Percentiles rank a stretch among this genome's conserved stretches.
These are phyloP conservation scores for Deroplatys truncata DNA, from an alignment of 2,888 invertebrate species.

Conservation along the genomic window DNA sequence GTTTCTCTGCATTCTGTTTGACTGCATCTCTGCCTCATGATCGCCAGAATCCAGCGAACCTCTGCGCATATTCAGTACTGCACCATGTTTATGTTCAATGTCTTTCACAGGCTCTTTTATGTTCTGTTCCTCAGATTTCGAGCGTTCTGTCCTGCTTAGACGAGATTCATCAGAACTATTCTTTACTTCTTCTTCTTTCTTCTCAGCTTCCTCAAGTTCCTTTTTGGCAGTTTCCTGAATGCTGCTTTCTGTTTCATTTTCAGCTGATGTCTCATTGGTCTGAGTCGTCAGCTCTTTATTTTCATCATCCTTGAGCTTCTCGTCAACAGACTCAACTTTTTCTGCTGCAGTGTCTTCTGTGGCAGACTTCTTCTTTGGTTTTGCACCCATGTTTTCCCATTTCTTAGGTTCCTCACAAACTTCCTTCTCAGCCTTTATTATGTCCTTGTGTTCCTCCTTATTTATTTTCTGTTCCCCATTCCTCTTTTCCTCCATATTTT, in stretches of 20 bases:
- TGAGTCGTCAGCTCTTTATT: not conserved
- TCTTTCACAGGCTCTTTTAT: not conserved
- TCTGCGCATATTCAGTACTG: conserved; percentile 1
- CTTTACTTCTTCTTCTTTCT: conserved; percentile 2
- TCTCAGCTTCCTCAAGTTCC: conserved; percentile 21
- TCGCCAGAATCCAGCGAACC: conserved; percentile 26
- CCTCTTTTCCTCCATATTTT: not conserved
- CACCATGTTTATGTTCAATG: not conserved
- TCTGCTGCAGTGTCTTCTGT: not conserved
- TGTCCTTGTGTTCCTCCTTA: not conserved
- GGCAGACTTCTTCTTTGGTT: conserved; percentile 14
- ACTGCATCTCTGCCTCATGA: conserved; percentile 3
- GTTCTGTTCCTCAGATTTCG: not conserved
- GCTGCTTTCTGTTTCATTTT: not conserved
- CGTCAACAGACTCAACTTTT: not conserved
- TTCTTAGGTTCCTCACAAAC: conserved; percentile 6
- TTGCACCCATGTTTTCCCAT: conserved; percentile 24
- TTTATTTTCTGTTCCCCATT: not conserved
- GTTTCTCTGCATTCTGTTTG: not conserved
- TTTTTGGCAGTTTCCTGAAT: conserved; percentile 3
- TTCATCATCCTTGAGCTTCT: not conserved
- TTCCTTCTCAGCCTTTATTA: not conserved
- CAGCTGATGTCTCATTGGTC: not conserved
- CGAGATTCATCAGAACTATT: not conserved
- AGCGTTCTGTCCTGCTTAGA: not conserved